Evolutionary conservation across 2,888 invertebrate species (phyloP).

Genomic region (Pyrochroa serraticornis): DNA sequence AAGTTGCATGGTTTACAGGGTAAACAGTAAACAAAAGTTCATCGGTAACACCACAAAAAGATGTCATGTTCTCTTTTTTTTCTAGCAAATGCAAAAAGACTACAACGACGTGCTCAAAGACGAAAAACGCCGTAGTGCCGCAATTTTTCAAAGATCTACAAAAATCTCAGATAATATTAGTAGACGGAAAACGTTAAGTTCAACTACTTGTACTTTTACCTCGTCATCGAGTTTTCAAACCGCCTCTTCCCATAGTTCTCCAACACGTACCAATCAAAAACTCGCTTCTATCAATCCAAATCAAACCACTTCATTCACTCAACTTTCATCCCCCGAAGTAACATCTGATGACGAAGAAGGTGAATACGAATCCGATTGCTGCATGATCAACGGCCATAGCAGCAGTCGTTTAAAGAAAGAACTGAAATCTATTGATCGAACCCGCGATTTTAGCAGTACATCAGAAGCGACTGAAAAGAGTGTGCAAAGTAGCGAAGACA

Average conservation of each 20-base stretch:
- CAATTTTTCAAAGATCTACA: slow-evolving; percentile 1
- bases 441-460: not conserved
- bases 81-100: slow-evolving; percentile 52
- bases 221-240: too few relatives aligned
- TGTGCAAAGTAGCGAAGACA: not conserved
- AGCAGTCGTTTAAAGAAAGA: slow-evolving; percentile 1
- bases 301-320: not conserved
- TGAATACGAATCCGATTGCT: slow-evolving; percentile 30
- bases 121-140: slow-evolving; percentile 43
- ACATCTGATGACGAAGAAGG: slow-evolving; percentile 32
- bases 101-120: slow-evolving; percentile 51
- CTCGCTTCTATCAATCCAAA: not conserved
- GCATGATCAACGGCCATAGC: slow-evolving; percentile 19
- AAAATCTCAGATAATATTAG: not conserved
- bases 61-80: slow-evolving; percentile 3
- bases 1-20: too few relatives aligned
- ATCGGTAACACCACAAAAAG: not conserved
- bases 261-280: too few relatives aligned
- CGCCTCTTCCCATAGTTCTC: too few relatives aligned
- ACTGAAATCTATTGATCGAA: not conserved
- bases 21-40: not conserved
- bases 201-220: not conserved
- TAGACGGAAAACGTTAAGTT: slow-evolving; percentile 35
- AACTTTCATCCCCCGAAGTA: slow-evolving; percentile 23
- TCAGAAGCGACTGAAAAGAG: not conserved